Evolutionary conservation across 2,113 vertebrate species (phyloP).

Genomic region (Coptodon rendalli): DNA sequence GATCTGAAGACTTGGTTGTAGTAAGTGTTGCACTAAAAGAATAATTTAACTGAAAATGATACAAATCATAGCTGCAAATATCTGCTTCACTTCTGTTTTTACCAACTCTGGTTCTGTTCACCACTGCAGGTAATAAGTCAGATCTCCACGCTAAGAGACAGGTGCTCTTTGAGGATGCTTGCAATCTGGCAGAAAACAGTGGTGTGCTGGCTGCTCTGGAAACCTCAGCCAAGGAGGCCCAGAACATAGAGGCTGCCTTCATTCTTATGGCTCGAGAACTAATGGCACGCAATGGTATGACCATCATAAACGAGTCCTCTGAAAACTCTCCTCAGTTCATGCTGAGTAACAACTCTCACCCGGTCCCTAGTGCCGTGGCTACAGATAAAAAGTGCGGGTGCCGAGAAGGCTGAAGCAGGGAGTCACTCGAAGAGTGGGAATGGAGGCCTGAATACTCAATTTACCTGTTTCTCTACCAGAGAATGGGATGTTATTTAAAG

Average conservation of each 20-base stretch:
- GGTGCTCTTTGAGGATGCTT: conserved; percentile 89
- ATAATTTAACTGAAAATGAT: neutral
- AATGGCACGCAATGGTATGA: conserved; percentile 51
- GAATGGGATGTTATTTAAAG: neutral
- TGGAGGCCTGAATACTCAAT: neutral
- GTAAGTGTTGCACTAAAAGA: neutral
- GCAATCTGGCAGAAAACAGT: conserved; percentile 82
- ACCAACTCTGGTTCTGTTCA: neutral
- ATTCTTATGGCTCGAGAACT: conserved; percentile 63
- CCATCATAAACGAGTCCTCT: conserved; percentile 60
- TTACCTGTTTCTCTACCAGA: neutral
- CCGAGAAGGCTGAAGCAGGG: conserved; percentile 44
- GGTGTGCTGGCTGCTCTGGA: conserved; percentile 84
- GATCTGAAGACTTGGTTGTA: neutral
- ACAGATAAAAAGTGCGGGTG: conserved; percentile 74
- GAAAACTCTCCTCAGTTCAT: conserved; percentile 46
- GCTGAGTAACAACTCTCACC: conserved; percentile 72
- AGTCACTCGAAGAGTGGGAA: neutral
- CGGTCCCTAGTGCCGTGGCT: conserved; percentile 43
- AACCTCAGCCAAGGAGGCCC: conserved; percentile 80
- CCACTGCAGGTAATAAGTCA: conserved; percentile 82
- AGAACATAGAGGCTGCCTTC: conserved; percentile 62
- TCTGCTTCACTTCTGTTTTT: neutral
- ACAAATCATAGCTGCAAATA: neutral
- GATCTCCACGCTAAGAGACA: conserved; percentile 79